Evolutionary conservation across 2,888 invertebrate genomes (phyloP).

Genomic region (Phaonia tiefii): DNA sequence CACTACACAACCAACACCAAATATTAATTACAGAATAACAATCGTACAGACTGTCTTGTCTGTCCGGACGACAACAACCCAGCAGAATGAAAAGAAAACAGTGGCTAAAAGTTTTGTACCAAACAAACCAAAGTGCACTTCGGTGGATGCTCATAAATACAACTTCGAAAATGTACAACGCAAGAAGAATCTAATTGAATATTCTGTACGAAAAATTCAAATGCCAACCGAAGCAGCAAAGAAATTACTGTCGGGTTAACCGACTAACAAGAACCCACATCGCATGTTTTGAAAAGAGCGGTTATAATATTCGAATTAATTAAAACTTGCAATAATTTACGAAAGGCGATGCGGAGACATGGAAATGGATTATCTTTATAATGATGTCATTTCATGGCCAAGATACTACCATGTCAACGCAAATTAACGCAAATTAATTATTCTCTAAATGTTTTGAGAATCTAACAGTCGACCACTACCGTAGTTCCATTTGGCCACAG

Average conservation of each 20-base stretch:
- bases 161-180: constrained; percentile 16
- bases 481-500: not conserved
- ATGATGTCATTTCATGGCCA: too few species aligned
- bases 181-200: constrained; percentile 58
- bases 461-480: not conserved
- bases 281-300: too few species aligned
- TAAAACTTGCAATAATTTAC: too few species aligned
- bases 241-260: too few species aligned
- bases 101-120: constrained; percentile 43
- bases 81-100: constrained; percentile 21
- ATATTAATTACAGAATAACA: constrained; percentile 67
- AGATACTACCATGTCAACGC: too few species aligned
- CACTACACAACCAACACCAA: constrained; percentile 62
- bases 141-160: constrained; percentile 58
- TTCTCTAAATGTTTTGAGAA: too few species aligned
- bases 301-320: too few species aligned
- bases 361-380: too few species aligned
- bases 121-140: constrained; percentile 57
- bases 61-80: constrained; percentile 16
- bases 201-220: constrained; percentile 57
- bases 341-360: too few species aligned
- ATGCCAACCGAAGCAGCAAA: constrained; percentile 33
- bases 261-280: too few species aligned
- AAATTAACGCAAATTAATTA: too few species aligned
- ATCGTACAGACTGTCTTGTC: constrained; percentile 49